Evolutionary conservation across 2,113 vertebrate genomes (phyloP).

Genomic region (Embiotoca jacksoni): DNA sequence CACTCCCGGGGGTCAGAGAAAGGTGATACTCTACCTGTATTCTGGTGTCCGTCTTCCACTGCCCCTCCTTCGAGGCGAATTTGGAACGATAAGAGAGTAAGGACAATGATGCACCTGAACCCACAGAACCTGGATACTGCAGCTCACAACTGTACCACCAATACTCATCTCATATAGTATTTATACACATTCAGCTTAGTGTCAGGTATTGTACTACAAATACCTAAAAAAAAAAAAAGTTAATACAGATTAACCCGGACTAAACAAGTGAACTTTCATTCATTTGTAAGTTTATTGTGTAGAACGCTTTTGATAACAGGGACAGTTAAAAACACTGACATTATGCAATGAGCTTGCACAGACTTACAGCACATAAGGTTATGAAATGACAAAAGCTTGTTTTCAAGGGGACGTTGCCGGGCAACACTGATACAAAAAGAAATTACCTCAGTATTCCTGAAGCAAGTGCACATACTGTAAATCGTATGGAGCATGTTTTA

Average conservation of each 20-base stretch:
- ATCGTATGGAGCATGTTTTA: neutral
- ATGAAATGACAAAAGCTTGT: constrained; percentile 33
- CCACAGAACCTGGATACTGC: constrained; percentile 65
- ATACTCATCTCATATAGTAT: constrained; percentile 38
- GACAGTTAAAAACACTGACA: constrained; percentile 35
- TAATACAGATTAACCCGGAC: constrained; percentile 5
- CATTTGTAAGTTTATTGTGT: constrained; percentile 24
- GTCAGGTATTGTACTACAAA: constrained; percentile 19
- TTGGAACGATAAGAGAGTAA: constrained; percentile 89
- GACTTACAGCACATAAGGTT: constrained; percentile 39
- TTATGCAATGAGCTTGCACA: constrained; percentile 31
- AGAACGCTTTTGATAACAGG: constrained; percentile 19
- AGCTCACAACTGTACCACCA: constrained; percentile 60
- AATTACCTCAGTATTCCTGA: constrained; percentile 25
- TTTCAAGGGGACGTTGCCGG: constrained; percentile 39
- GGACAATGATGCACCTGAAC: constrained; percentile 74
- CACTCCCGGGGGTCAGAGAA: constrained; percentile 71
- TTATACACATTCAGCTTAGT: constrained; percentile 32
- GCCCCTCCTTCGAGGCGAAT: constrained; percentile 91
- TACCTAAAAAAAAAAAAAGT: constrained; percentile 32
- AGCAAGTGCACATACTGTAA: neutral
- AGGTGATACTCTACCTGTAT: constrained; percentile 92
- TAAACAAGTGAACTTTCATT: constrained; percentile 20
- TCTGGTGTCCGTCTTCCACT: constrained; percentile 91
- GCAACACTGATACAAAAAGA: constrained; percentile 40